These are phyloP conservation scores for Alaudala cheleensis DNA, from an alignment of 2,113 vertebrate genomes.

Conservation along the genomic window DNA sequence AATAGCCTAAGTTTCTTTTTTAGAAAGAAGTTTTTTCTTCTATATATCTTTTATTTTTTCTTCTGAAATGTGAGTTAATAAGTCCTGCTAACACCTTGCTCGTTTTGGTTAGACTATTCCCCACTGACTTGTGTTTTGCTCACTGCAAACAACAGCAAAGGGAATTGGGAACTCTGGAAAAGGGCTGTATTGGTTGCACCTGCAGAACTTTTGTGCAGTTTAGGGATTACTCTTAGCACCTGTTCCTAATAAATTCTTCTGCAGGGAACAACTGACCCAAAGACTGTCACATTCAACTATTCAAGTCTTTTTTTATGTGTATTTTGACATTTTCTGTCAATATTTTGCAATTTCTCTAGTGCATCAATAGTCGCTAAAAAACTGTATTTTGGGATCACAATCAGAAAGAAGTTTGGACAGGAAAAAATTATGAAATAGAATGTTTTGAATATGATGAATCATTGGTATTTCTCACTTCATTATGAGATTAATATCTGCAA, in stretches of 20 bases:
- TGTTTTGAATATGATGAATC: not conserved
- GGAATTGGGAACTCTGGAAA: not conserved
- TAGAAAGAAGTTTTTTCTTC: no score
- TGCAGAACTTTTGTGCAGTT: not conserved
- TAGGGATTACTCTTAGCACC: not conserved
- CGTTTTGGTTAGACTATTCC: not conserved
- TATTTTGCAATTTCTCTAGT: not conserved
- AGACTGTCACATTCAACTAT: not conserved
- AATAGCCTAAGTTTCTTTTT: not conserved
- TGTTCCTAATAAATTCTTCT: not conserved
- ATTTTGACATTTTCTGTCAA: not conserved
- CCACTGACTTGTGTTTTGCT: not conserved
- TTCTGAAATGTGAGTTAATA: not conserved
- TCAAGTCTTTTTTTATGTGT: not conserved
- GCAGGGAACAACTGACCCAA: not conserved
- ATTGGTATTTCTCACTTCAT: not conserved
- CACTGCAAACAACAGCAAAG: not conserved
- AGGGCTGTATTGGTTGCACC: not conserved
- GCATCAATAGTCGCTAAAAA: not conserved
- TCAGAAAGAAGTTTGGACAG: not conserved
- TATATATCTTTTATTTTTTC: not conserved
- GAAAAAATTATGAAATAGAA: not conserved
- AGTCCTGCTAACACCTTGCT: not conserved
- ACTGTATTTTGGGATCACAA: not conserved
- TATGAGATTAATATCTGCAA: not conserved